Evolutionary conservation across 2,888 invertebrate genomes (phyloP).

Genomic region (Plagiodera versicolora): DNA sequence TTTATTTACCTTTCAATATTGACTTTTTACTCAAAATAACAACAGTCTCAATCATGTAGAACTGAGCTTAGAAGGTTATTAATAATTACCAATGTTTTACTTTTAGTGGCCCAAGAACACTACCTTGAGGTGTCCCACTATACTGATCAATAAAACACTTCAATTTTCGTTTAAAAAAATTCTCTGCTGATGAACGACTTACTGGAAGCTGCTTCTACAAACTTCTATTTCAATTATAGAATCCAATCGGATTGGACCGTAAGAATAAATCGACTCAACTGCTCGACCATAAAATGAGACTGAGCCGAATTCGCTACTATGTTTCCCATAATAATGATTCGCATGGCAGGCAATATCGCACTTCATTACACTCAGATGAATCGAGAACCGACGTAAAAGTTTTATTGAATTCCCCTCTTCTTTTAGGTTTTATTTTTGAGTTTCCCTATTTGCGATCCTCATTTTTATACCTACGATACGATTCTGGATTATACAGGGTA

Average conservation of each 20-base stretch:
- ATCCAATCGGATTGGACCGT: background rate
- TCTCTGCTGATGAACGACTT: background rate
- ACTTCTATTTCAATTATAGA: background rate
- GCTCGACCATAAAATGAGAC: constrained; percentile 5
- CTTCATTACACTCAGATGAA: constrained; percentile 8
- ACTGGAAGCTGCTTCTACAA: background rate
- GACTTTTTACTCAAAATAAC: too few species aligned
- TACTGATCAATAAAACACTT: background rate
- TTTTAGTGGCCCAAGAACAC: too few species aligned
- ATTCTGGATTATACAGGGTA: too few species aligned
- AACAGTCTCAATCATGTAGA: too few species aligned
- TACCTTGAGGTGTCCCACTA: too few species aligned
- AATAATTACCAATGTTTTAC: too few species aligned
- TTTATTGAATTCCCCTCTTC: constrained; percentile 1
- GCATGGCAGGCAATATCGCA: constrained; percentile 9
- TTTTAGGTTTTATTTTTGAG: background rate
- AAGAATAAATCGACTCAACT: constrained; percentile 1
- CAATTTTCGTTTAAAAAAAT: background rate
- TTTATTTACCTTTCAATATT: too few species aligned
- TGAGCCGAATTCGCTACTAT: constrained; percentile 2
- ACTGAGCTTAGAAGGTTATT: too few species aligned
- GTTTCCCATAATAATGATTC: constrained; percentile 6
- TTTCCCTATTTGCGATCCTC: too few species aligned
- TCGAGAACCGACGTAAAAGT: constrained; percentile 7
- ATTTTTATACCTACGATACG: too few species aligned